Evolutionary conservation across 2,888 invertebrate species (phyloP), one percentile per base, ranked within the genome.

Genomic region (Maniola hyperantus): DNA sequence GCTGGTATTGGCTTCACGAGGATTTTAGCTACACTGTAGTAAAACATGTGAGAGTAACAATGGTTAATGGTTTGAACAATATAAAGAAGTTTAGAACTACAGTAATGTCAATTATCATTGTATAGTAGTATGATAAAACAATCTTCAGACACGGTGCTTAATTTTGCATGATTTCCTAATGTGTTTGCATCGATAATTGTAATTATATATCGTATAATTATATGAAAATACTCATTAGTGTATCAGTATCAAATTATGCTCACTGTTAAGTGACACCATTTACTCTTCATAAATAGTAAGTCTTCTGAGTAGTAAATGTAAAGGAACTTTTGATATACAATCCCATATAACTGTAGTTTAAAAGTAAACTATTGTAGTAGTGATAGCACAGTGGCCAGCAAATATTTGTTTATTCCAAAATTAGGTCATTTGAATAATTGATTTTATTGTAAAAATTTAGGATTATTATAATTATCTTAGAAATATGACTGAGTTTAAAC

Each of bases 1-100:
- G 97, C 97, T 73, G 96, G 97, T 76, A 95, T 99, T 79, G 98
- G 98, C 67, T 98, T 98, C 84, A 97, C 98, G 70, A 94, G 98
- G 83, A 97, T 99, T 76, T 93, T 99, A 79, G 98, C 98, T 63
- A 98, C 98, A 66, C 94, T 98, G 81, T 98, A 95, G 95, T 83
- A 70, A 4, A 39, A 54, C n/a, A 15, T 63, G 13, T 36, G 42
- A 50, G 20, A 50, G 62, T 42, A 51, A 61, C 34, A 57, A 61
- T 36, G 65, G 66, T 46, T n/a, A 59, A 59, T 39, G 66, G 66
- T 74, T 55, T 60, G 46, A 54, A 64, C 57, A 7, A 36, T 15
- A 48, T 60, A 64, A 39, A 67, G 18, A 63, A 60, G 15, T 69
- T 68, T 63, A 63, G 61, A 67, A 58, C 58, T 64, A 68, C 65